Evolutionary conservation across 1,140 invertebrate species (phyloP).

Genomic region (Nephila pilipes): DNA sequence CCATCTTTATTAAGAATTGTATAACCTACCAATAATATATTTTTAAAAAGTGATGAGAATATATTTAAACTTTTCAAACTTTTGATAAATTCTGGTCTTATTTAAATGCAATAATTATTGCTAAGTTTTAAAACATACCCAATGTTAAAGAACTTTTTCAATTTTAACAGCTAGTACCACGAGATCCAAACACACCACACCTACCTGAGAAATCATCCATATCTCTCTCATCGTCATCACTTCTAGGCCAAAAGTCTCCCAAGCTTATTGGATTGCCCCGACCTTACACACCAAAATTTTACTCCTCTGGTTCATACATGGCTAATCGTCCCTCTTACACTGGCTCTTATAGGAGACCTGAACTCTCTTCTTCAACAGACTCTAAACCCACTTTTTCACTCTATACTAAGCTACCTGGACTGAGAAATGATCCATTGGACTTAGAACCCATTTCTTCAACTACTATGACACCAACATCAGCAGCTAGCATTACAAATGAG

Average conservation of each 20-base stretch:
- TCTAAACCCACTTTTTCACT: slow-evolving; percentile 76
- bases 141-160: too few relatives aligned
- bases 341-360: slow-evolving; percentile 83
- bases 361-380: slow-evolving; percentile 40
- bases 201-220: slow-evolving; percentile 68
- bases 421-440: slow-evolving; percentile 79
- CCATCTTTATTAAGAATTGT: too few relatives aligned
- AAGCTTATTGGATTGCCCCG: slow-evolving; percentile 85
- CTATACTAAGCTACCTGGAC: slow-evolving; percentile 79
- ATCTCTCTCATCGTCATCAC: slow-evolving; percentile 59
- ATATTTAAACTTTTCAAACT: too few relatives aligned
- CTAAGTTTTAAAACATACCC: too few relatives aligned
- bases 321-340: slow-evolving; percentile 87
- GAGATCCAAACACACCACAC: slow-evolving; percentile 73
- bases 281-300: slow-evolving; percentile 85
- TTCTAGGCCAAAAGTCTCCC: slow-evolving; percentile 72
- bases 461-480: background rate
- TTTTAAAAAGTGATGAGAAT: too few relatives aligned
- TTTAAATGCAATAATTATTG: too few relatives aligned
- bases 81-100: too few relatives aligned
- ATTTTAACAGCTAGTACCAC: slow-evolving; percentile 61
- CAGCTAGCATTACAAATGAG: background rate
- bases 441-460: slow-evolving; percentile 54
- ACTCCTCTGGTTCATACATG: slow-evolving; percentile 85
- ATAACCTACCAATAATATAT: too few relatives aligned